A percentile compares a stretch with the other conserved stretches of the same genome.
phyloP scores from a whole-genome alignment of 2,113 vertebrate genomes.

The Anthoscopus minutus region DNA sequence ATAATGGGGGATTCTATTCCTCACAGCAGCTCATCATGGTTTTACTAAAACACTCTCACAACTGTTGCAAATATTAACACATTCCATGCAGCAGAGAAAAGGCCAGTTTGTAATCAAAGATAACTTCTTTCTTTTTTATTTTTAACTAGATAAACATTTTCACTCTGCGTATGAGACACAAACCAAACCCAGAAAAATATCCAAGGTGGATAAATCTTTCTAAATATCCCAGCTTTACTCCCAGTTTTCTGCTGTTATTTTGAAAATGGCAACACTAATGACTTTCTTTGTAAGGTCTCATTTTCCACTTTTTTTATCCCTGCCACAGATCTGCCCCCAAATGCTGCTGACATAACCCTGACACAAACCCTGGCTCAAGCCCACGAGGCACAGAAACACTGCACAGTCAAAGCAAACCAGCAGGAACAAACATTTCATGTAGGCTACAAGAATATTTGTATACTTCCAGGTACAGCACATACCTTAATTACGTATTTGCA shows the following conservation, averaged over 20 bases:
- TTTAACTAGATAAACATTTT: not conserved
- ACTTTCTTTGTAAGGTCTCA: slow-evolving; percentile 46
- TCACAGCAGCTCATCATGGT: not conserved
- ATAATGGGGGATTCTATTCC: slow-evolving; percentile 26
- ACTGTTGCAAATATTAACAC: slow-evolving; percentile 54
- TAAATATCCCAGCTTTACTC: not conserved
- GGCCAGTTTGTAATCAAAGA: not conserved
- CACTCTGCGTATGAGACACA: not conserved
- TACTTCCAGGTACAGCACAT: not conserved
- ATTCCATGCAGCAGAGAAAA: not conserved
- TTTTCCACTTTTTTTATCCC: slow-evolving; percentile 55
- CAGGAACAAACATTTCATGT: not conserved
- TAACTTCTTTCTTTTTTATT: not conserved
- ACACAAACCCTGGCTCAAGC: not conserved
- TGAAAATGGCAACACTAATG: slow-evolving; percentile 35
- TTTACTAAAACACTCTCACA: slow-evolving; percentile 33
- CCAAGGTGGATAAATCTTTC: not conserved
- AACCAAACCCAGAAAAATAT: not conserved
- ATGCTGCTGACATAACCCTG: not conserved
- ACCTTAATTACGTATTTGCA: not conserved
- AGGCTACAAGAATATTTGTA: not conserved
- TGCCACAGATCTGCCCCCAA: slow-evolving; percentile 23
- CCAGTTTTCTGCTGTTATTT: slow-evolving; percentile 17
- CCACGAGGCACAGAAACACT: not conserved
- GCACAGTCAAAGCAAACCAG: not conserved